Evolutionary conservation across 2,888 invertebrate species (phyloP).

Genomic region (Tortrix viridana): DNA sequence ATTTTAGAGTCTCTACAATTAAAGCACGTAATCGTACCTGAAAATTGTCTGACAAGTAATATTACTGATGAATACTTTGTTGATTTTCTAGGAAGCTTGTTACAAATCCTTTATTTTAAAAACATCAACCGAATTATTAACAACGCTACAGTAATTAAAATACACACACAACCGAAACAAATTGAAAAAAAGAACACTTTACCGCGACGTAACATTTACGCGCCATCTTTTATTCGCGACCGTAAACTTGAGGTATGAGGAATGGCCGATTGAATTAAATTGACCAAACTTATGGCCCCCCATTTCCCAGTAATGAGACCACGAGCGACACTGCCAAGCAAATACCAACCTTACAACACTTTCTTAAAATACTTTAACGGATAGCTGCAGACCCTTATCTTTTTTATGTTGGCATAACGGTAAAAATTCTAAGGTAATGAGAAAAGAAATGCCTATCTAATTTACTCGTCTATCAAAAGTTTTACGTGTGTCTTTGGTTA

Average conservation of each 20-base stretch:
- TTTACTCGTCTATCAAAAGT: conserved; percentile 35
- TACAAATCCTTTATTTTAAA: no score
- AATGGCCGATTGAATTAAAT: conserved; percentile 61
- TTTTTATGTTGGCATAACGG: conserved; percentile 47
- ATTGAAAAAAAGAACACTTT: conserved; percentile 28
- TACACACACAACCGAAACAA: conserved; percentile 4
- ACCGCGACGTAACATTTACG: conserved; percentile 34
- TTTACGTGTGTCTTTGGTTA: conserved; percentile 35
- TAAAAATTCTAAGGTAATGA: conserved; percentile 37
- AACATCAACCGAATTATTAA: no score
- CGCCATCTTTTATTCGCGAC: conserved; percentile 47
- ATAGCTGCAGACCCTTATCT: conserved; percentile 25
- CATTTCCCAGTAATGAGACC: conserved; percentile 61
- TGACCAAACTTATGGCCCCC: conserved; percentile 56
- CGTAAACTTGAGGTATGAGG: conserved; percentile 56
- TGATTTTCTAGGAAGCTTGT: no score
- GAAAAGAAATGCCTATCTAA: conserved; percentile 33
- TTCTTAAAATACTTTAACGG: conserved; percentile 42
- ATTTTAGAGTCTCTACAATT: no score
- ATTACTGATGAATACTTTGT: no score
- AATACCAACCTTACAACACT: conserved; percentile 44
- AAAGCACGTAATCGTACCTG: no score
- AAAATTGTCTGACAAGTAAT: no score
- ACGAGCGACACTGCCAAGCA: conserved; percentile 39
- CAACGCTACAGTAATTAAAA: background rate